A percentile compares a stretch with the other conserved stretches of the same genome.
Conservation (phyloP, 2,888 invertebrate species). For the Drosophila crucigera region DNA sequence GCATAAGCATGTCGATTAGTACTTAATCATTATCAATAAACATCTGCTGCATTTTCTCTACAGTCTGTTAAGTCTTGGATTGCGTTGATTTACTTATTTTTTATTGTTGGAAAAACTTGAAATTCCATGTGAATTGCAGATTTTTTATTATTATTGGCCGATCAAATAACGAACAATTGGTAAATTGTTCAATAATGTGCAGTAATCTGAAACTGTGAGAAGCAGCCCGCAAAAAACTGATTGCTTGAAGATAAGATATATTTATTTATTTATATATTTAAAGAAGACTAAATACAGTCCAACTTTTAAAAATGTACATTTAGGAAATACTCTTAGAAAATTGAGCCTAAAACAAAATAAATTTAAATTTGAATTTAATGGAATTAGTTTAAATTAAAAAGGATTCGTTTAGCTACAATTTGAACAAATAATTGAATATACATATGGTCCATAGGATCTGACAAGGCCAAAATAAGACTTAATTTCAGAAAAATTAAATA, state of each 20-base stretch:
- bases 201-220: conserved; percentile 5
- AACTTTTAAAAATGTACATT: background rate
- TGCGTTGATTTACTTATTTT: too few species aligned
- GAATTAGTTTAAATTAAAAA: background rate
- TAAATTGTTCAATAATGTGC: background rate
- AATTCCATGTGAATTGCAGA: background rate
- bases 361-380: background rate
- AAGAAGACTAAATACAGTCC: too few species aligned
- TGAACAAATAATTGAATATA: background rate
- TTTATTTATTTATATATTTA: background rate
- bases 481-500: too few species aligned
- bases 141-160: background rate
- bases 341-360: too few species aligned
- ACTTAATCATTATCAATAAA: background rate
- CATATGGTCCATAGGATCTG: too few species aligned
- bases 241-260: background rate
- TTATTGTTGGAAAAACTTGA: background rate
- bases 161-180: background rate
- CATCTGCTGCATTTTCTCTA: background rate
- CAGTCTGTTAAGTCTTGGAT: background rate
- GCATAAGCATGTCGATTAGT: background rate
- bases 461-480: too few species aligned
- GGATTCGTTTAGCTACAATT: background rate
- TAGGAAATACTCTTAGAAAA: background rate
- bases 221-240: background rate